Percentiles rank a stretch among this genome's conserved stretches.
Evolutionary conservation across 2,797 vertebrate genomes (phyloP).

Genomic region (Sebastes jordani): DNA sequence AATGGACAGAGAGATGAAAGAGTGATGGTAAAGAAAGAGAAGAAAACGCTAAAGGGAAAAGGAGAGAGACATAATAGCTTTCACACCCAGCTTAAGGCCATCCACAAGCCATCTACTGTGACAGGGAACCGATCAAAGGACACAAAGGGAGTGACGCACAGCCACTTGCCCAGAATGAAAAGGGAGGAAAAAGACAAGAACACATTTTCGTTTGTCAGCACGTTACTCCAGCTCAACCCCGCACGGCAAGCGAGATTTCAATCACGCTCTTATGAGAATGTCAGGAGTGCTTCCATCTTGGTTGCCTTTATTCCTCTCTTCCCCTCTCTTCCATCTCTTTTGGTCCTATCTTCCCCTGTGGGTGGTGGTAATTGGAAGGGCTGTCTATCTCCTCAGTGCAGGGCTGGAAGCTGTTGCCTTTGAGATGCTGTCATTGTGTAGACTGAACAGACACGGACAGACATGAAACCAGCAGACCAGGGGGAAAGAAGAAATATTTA

Average conservation of each 20-base stretch:
- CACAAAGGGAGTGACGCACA: slow-evolving; percentile 49
- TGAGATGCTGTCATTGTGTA: slow-evolving; percentile 53
- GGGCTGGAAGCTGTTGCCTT: slow-evolving; percentile 44
- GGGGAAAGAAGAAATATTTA: not conserved
- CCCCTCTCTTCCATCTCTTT: slow-evolving; percentile 30
- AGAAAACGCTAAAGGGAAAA: slow-evolving; percentile 20
- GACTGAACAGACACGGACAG: slow-evolving; percentile 31
- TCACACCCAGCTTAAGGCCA: slow-evolving; percentile 36
- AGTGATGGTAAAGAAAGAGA: not conserved
- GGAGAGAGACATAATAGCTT: slow-evolving; percentile 38
- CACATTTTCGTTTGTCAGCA: slow-evolving; percentile 66
- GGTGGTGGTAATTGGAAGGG: slow-evolving; percentile 65
- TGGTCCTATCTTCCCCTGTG: slow-evolving; percentile 51
- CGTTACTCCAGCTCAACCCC: slow-evolving; percentile 54
- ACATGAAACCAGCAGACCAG: slow-evolving; percentile 31
- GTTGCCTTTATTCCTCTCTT: slow-evolving; percentile 39
- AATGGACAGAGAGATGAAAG: slow-evolving; percentile 7
- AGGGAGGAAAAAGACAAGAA: slow-evolving; percentile 31
- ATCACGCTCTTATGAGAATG: slow-evolving; percentile 56
- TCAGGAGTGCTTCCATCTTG: slow-evolving; percentile 55
- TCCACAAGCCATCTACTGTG: slow-evolving; percentile 48
- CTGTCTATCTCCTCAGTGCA: slow-evolving; percentile 47
- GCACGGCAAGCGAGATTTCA: slow-evolving; percentile 69
- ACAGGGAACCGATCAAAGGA: slow-evolving; percentile 52
- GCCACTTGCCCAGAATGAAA: slow-evolving; percentile 44